Evolutionary conservation across 2,888 invertebrate species (phyloP).

Genomic region (Sialis fuliginosa): DNA sequence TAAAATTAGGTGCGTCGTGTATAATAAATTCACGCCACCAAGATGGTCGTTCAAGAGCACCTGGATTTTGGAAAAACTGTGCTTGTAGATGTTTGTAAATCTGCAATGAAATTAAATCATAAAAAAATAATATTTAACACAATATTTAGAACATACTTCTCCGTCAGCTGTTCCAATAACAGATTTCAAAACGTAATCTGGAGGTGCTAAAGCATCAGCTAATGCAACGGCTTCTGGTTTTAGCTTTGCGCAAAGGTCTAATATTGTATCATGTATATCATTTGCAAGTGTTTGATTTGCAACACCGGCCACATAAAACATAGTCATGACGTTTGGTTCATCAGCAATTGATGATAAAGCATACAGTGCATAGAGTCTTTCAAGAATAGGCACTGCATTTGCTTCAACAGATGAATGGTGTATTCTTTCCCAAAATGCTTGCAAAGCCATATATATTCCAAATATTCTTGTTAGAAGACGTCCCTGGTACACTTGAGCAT

Average conservation of each 20-base stretch:
- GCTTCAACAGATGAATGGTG: slow-evolving; percentile 20
- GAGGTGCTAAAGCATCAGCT: slow-evolving; percentile 73
- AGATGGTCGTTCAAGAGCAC: slow-evolving; percentile 47
- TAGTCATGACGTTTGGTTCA: slow-evolving; percentile 38
- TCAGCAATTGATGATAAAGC: slow-evolving; percentile 27
- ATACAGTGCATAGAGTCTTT: slow-evolving; percentile 34
- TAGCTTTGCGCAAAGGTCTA: slow-evolving; percentile 48
- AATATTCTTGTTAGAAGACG: slow-evolving; percentile 57
- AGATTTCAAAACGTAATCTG: slow-evolving; percentile 79
- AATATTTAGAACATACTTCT: slow-evolving; percentile 31
- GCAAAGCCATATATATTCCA: slow-evolving; percentile 47
- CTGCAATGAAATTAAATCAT: slow-evolving; percentile 24
- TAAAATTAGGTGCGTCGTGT: slow-evolving; percentile 17
- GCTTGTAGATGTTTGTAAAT: slow-evolving; percentile 58
- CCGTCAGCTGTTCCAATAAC: slow-evolving; percentile 75
- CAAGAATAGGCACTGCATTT: slow-evolving; percentile 24
- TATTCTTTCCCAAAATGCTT: slow-evolving; percentile 31
- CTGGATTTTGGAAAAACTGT: slow-evolving; percentile 48
- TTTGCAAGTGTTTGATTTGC: slow-evolving; percentile 28
- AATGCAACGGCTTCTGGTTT: slow-evolving; percentile 59
- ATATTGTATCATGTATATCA: slow-evolving; percentile 44
- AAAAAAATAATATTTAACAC: background rate
- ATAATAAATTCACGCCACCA: slow-evolving; percentile 52
- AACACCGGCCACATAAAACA: slow-evolving; percentile 39
- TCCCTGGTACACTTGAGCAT: slow-evolving; percentile 67